Percentiles rank a stretch among this genome's conserved stretches.
Conservation (phyloP, 2,888 invertebrate genomes). For the Trissolcus brochymenae region DNA sequence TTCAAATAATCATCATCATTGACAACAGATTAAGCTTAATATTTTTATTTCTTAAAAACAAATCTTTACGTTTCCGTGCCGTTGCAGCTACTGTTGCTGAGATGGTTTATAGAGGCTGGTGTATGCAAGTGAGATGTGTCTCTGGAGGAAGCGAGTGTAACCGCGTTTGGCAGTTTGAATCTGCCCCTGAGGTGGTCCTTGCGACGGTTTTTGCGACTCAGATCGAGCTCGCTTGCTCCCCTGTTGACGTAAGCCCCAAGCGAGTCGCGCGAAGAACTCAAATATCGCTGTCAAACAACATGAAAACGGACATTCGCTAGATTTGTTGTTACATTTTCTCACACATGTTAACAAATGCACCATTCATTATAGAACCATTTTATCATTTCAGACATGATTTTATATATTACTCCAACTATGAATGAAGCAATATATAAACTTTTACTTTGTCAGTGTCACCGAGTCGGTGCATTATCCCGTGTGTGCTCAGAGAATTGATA, state of each 20-base stretch:
- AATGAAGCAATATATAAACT: too few relatives aligned
- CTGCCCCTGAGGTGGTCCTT: constrained; percentile 80
- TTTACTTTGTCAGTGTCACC: constrained; percentile 22
- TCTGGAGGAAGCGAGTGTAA: constrained; percentile 83
- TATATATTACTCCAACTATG: constrained; percentile 12
- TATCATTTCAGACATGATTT: too few relatives aligned
- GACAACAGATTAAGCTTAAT: too few relatives aligned
- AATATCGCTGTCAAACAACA: constrained; percentile 80
- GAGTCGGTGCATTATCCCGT: constrained; percentile 23
- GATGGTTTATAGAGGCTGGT: constrained; percentile 80
- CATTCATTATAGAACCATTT: neutral
- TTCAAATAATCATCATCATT: too few relatives aligned
- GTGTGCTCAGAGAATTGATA: too few relatives aligned
- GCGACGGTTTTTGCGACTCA: constrained; percentile 83
- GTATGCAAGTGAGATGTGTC: constrained; percentile 84
- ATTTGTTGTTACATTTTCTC: too few relatives aligned
- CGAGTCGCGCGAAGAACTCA: constrained; percentile 85
- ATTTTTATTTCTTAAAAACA: constrained; percentile 5
- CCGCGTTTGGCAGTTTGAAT: constrained; percentile 81
- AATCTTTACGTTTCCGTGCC: constrained; percentile 81
- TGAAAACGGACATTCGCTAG: constrained; percentile 67
- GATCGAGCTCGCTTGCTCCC: constrained; percentile 85
- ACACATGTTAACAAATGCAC: too few relatives aligned
- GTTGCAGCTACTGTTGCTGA: constrained; percentile 81
- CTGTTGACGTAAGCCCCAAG: constrained; percentile 83